Evolutionary conservation across 2,113 vertebrate genomes (phyloP).

Genomic region (Brienomyrus longianalis): DNA sequence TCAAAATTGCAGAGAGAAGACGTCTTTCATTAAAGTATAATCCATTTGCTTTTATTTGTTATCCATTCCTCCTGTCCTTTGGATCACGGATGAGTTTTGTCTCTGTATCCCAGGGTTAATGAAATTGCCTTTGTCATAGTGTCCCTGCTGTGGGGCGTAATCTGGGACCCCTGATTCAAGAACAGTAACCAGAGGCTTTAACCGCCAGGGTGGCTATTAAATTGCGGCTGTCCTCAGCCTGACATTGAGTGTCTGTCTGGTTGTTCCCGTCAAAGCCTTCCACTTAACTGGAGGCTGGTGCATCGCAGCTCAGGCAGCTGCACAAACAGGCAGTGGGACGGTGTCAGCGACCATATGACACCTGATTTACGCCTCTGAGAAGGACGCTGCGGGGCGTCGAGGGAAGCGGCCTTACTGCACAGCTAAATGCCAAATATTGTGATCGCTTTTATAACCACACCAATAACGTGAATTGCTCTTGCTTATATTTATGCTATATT

Average conservation of each 20-base stretch:
- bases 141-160: background rate
- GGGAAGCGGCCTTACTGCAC: background rate
- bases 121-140: background rate
- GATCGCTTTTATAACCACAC: background rate
- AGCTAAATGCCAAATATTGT: background rate
- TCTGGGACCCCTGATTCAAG: background rate
- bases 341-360: background rate
- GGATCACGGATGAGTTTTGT: background rate
- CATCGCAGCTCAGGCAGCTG: background rate
- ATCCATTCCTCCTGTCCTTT: background rate
- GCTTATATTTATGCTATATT: background rate
- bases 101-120: background rate
- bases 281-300: constrained; percentile 21
- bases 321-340: background rate
- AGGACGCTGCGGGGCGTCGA: background rate
- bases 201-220: background rate
- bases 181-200: background rate
- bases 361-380: constrained; percentile 16
- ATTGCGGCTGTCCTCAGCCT: background rate
- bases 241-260: constrained; percentile 16
- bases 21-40: background rate
- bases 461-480: background rate
- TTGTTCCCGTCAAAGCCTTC: constrained; percentile 22
- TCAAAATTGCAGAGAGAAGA: background rate
- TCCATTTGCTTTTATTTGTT: background rate